Evolutionary conservation across 1,140 invertebrate species (phyloP).

Genomic region (Trichonephila inaurata): DNA sequence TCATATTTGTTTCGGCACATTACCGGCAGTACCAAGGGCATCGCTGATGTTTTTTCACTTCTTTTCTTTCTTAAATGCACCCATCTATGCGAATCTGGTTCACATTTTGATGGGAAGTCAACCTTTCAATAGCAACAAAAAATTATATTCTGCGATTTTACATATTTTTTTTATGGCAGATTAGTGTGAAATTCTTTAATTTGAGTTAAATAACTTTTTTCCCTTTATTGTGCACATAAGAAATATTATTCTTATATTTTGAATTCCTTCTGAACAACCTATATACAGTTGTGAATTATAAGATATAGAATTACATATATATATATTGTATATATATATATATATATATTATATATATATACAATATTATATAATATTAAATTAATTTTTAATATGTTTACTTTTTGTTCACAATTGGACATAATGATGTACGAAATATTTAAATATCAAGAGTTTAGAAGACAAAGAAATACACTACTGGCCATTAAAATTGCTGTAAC

Average conservation of each 20-base stretch:
- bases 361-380: too few relatives aligned
- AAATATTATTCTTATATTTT: too few relatives aligned
- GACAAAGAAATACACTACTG: too few relatives aligned
- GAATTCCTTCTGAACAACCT: too few relatives aligned
- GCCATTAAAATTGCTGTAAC: too few relatives aligned
- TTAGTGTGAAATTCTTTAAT: not conserved
- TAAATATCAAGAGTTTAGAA: not conserved
- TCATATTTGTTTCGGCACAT: not conserved
- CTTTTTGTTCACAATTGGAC: too few relatives aligned
- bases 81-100: not conserved
- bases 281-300: too few relatives aligned
- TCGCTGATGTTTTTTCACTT: not conserved
- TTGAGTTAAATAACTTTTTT: not conserved
- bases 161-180: not conserved
- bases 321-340: too few relatives aligned
- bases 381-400: too few relatives aligned
- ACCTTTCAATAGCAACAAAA: too few relatives aligned
- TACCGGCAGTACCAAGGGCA: not conserved
- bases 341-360: too few relatives aligned
- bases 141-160: not conserved
- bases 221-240: not conserved
- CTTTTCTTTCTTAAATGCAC: not conserved
- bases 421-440: not conserved
- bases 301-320: too few relatives aligned
- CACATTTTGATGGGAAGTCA: not conserved